Evolutionary conservation across 1,140 invertebrate species (phyloP).

Genomic region (Anoplophora glabripennis): DNA sequence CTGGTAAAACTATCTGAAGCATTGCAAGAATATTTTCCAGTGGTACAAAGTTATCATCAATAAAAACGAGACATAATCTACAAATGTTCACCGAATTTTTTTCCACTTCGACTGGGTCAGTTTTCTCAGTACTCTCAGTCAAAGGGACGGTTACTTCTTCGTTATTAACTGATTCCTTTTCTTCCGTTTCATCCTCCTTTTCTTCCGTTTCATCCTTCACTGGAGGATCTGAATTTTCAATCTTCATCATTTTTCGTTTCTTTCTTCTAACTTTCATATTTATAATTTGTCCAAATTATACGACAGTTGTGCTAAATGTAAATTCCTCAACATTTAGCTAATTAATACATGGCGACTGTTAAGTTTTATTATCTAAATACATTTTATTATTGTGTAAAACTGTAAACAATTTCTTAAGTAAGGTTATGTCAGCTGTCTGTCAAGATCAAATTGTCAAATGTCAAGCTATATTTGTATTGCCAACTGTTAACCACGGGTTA

Average conservation of each 20-base stretch:
- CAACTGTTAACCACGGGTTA: too few species aligned
- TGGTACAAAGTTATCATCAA: conserved; percentile 3
- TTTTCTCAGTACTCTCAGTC: background rate
- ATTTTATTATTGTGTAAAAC: too few species aligned
- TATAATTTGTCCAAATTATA: background rate
- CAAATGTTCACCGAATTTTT: conserved; percentile 8
- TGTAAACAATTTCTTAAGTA: too few species aligned
- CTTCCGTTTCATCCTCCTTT: too few species aligned
- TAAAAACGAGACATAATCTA: conserved; percentile 13
- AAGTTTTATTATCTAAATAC: too few species aligned
- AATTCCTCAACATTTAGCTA: too few species aligned
- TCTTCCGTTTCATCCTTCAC: background rate
- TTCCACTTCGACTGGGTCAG: background rate
- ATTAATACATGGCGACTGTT: too few species aligned
- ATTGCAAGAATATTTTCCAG: conserved; percentile 10
- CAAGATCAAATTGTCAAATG: too few species aligned
- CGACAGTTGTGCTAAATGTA: too few species aligned
- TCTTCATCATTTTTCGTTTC: conserved; percentile 5
- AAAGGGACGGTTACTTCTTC: background rate
- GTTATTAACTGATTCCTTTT: background rate
- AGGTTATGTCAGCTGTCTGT: too few species aligned
- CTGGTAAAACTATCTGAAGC: conserved; percentile 13
- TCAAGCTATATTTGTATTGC: too few species aligned
- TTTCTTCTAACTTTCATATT: background rate
- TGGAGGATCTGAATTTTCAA: background rate